Conservation (phyloP, 2,113 vertebrate genomes). For the Bubalus kerabau region DNA sequence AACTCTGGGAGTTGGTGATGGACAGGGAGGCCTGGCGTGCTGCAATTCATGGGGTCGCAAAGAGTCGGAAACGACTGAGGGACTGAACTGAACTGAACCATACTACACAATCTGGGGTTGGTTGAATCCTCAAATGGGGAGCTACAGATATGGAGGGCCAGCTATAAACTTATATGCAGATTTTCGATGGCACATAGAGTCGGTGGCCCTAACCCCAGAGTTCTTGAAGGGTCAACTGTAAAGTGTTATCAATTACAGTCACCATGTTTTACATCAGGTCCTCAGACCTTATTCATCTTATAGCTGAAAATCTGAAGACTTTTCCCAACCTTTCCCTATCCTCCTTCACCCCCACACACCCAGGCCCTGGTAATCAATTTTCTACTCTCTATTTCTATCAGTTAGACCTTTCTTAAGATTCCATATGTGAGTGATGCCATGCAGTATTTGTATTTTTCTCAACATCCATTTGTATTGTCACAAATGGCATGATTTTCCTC, state of each 20-base stretch:
- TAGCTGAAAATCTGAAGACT: not conserved
- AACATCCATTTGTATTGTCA: not conserved
- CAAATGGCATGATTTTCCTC: not conserved
- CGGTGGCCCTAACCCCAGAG: not conserved
- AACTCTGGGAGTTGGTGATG: too few relatives aligned
- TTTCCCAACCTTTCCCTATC: not conserved
- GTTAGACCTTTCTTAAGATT: not conserved
- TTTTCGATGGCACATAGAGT: accelerated
- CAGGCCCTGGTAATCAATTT: not conserved
- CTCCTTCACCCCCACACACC: not conserved
- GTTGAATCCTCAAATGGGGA: not conserved
- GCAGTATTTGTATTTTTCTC: not conserved
- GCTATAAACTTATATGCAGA: not conserved
- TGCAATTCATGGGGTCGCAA: too few relatives aligned
- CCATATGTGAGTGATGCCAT: not conserved
- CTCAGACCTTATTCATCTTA: not conserved
- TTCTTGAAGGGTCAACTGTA: not conserved
- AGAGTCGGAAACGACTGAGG: too few relatives aligned
- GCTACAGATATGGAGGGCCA: not conserved
- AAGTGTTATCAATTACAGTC: not conserved
- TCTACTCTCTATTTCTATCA: not conserved
- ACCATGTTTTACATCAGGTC: not conserved
- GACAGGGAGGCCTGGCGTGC: too few relatives aligned
- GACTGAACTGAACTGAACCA: too few relatives aligned
- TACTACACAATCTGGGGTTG: not conserved